Evolutionary conservation across 2,888 invertebrate species (phyloP).

Genomic region (Epirrita christyi): DNA sequence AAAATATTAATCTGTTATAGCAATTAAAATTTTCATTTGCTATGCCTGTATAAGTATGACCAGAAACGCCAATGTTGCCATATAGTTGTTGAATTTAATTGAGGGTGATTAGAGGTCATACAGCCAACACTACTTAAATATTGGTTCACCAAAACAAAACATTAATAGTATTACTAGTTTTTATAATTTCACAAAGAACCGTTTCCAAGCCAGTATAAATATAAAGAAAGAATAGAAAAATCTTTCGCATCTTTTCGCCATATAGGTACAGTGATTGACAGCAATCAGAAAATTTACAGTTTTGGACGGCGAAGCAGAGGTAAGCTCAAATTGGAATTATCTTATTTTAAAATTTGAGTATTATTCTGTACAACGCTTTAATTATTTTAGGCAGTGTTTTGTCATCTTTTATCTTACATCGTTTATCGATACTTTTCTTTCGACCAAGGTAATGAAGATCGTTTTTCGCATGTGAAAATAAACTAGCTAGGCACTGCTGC

Average conservation of each 20-base stretch:
- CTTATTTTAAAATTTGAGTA: conserved; percentile 14
- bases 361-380: conserved; percentile 28
- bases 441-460: conserved; percentile 17
- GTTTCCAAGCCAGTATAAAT: neutral
- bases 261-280: neutral
- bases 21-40: conserved; percentile 4
- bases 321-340: conserved; percentile 37
- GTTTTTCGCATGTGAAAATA: too few species aligned
- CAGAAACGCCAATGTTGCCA: too few species aligned
- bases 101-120: too few species aligned
- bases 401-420: conserved; percentile 18
- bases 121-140: too few species aligned
- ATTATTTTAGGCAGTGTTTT: conserved; percentile 35
- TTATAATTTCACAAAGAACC: neutral
- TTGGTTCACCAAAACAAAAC: neutral
- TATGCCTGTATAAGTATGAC: too few species aligned
- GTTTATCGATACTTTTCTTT: neutral
- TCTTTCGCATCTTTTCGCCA: conserved; percentile 5
- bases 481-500: too few species aligned
- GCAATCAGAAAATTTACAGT: conserved; percentile 7
- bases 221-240: neutral
- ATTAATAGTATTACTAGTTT: neutral
- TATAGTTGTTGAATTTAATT: too few species aligned
- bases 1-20: conserved; percentile 12
- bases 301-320: conserved; percentile 60